Evolutionary conservation across 2,113 vertebrate genomes (phyloP).

Genomic region (Caranx melampygus): DNA sequence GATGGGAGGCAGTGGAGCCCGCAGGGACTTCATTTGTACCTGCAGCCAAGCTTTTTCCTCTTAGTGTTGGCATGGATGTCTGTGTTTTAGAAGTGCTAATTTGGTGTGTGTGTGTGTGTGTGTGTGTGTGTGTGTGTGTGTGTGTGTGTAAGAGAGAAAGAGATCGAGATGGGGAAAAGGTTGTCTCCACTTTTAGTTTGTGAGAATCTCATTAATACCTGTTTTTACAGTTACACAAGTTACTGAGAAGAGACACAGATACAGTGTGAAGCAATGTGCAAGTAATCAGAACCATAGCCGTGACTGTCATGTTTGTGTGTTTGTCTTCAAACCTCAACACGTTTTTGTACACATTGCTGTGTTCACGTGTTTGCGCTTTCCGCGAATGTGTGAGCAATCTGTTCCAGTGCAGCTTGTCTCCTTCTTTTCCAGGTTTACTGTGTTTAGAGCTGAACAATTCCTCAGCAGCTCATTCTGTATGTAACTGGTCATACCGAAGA

Average conservation of each 20-base stretch:
- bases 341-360: not conserved
- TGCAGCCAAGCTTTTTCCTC: constrained; percentile 66
- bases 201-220: constrained; percentile 47
- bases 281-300: constrained; percentile 4
- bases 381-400: constrained; percentile 26
- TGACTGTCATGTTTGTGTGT: constrained; percentile 18
- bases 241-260: not conserved
- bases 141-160: not conserved
- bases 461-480: constrained; percentile 18
- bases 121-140: constrained; percentile 13
- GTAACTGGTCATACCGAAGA: constrained; percentile 17
- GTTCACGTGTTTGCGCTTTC: constrained; percentile 30
- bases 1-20: constrained; percentile 64
- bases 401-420: constrained; percentile 5
- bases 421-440: constrained; percentile 6
- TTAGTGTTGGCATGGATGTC: constrained; percentile 51
- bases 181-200: constrained; percentile 47
- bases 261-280: constrained; percentile 32
- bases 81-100: constrained; percentile 62
- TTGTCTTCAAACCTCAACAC: constrained; percentile 12
- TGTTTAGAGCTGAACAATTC: constrained; percentile 33
- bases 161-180: constrained; percentile 1
- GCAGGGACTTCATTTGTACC: constrained; percentile 72
- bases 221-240: constrained; percentile 44
- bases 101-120: constrained; percentile 28